A percentile compares a stretch with the other conserved stretches of the same genome.
These are phyloP conservation scores for Myotis yumanensis DNA, from an alignment of 2,113 vertebrate genomes.

Conservation along the genomic window DNA sequence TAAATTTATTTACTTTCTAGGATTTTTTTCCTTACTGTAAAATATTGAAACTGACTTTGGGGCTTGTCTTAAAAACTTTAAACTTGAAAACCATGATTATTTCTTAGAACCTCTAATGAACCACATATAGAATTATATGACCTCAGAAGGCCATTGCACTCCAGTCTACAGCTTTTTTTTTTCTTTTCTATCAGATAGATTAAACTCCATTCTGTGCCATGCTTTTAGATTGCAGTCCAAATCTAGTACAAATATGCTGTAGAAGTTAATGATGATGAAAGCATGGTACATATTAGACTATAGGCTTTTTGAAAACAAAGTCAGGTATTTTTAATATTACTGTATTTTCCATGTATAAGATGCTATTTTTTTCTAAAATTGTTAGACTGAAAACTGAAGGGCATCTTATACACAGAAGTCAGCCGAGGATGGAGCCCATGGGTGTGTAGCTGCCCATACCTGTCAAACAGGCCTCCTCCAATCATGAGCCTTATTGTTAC, in stretches of 20 bases:
- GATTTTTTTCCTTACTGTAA: constrained; percentile 54
- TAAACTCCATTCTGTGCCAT: background rate
- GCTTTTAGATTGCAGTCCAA: background rate
- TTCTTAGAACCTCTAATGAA: background rate
- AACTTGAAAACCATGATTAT: background rate
- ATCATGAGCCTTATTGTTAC: too few relatives aligned
- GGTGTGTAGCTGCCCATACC: too few relatives aligned
- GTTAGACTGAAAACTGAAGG: too few relatives aligned
- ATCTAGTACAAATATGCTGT: background rate
- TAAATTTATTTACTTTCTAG: constrained; percentile 45
- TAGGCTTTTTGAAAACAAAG: background rate
- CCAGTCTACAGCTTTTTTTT: background rate
- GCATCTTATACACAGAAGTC: too few relatives aligned
- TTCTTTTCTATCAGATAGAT: background rate
- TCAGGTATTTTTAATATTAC: background rate
- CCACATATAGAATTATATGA: background rate
- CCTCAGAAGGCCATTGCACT: background rate
- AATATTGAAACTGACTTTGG: constrained; percentile 44
- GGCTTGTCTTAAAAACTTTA: constrained; percentile 38
- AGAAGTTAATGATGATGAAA: background rate
- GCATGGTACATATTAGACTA: background rate
- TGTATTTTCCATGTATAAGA: too few relatives aligned
- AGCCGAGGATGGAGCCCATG: too few relatives aligned
- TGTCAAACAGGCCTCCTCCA: too few relatives aligned
- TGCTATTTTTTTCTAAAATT: too few relatives aligned